Percentiles rank a stretch among this genome's conserved stretches.
Conservation (phyloP, 2,888 invertebrate species). For the Uloborus plumipes region DNA sequence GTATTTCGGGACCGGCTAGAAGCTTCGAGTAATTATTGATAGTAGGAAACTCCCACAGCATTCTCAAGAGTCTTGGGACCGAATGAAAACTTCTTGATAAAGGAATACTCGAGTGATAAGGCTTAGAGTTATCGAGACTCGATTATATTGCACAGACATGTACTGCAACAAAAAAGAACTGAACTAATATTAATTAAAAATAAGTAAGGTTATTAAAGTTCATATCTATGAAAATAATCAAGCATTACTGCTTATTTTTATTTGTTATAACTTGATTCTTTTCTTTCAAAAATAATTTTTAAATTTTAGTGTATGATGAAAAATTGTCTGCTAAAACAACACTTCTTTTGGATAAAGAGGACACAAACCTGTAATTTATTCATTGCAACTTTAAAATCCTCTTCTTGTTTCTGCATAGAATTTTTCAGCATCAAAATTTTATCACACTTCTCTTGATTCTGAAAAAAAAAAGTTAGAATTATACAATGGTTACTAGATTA, state of each 20-base stretch:
- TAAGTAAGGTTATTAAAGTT: neutral
- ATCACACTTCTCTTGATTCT: constrained; percentile 35
- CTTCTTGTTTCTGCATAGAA: constrained; percentile 22
- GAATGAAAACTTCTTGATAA: no score
- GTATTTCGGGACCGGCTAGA: no score
- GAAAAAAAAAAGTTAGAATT: constrained; percentile 4
- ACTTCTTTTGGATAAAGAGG: neutral
- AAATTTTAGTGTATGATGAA: neutral
- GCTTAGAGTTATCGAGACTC: no score
- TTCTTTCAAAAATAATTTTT: neutral
- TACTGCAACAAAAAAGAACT: neutral
- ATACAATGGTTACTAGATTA: no score
- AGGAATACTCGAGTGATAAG: no score
- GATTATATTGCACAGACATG: neutral
- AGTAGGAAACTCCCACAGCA: no score
- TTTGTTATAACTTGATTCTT: no score
- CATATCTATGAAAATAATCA: no score
- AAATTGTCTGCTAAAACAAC: neutral
- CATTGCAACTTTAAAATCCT: constrained; percentile 27
- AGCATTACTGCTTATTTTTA: no score
- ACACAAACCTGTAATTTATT: constrained; percentile 32
- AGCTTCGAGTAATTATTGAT: no score
- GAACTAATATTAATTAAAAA: neutral
- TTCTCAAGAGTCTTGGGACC: no score
- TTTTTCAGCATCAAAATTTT: constrained; percentile 5